A percentile compares a stretch with the other conserved stretches of the same genome.
Conservation (phyloP, 2,113 vertebrate species). For the Gorsachius goisagi region DNA sequence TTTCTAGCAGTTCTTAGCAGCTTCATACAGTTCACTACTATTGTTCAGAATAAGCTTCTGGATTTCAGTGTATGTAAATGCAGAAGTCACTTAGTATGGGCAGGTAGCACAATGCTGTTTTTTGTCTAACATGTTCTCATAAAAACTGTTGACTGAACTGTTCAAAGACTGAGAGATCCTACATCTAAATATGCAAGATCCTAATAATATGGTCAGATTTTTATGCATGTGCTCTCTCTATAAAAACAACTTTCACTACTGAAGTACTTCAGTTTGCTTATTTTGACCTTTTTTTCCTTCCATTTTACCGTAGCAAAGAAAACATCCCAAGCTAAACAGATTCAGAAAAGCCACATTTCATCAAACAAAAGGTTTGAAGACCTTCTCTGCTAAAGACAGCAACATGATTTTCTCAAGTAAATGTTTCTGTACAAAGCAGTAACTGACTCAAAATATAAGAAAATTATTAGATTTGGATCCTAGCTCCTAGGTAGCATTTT, state of each 20-base stretch:
- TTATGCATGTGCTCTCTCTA: not conserved
- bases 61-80: not conserved
- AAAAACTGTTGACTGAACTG: not conserved
- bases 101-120: not conserved
- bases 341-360: not conserved
- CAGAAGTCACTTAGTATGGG: not conserved
- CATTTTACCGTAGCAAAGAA: accelerated
- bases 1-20: not conserved
- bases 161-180: not conserved
- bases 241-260: not conserved
- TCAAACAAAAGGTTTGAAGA: not conserved
- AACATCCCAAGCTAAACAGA: not conserved
- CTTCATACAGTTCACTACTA: not conserved
- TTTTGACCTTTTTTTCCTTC: not conserved
- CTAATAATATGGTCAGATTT: not conserved
- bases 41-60: not conserved
- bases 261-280: not conserved
- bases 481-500: not conserved
- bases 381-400: not conserved
- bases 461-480: not conserved
- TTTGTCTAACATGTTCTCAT: not conserved
- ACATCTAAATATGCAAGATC: not conserved
- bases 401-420: not conserved
- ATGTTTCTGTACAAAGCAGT: not conserved
- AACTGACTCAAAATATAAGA: not conserved